Conservation (phyloP, 2,113 vertebrate species). For the Procavia capensis region DNA sequence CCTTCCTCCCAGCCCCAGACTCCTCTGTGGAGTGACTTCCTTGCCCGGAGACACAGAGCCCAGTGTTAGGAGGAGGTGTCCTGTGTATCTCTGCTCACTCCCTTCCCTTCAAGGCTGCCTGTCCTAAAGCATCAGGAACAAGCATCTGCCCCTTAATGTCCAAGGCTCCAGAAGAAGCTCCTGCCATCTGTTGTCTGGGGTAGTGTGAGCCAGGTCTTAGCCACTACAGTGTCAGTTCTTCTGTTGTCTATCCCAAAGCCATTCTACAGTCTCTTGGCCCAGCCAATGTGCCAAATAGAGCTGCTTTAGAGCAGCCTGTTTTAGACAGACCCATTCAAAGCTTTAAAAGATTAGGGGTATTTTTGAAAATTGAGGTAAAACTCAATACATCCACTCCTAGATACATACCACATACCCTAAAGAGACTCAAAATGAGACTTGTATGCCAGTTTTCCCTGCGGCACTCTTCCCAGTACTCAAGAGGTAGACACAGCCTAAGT, state of each 20-base stretch:
- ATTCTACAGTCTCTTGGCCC: background rate
- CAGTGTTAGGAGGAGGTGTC: background rate
- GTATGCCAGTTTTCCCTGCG: background rate
- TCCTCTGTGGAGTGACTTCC: background rate
- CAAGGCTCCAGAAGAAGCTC: background rate
- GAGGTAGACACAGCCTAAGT: background rate
- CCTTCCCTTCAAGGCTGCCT: background rate
- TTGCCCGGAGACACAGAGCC: background rate
- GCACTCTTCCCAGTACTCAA: background rate
- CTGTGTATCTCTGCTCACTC: fast-evolving
- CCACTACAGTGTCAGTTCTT: background rate
- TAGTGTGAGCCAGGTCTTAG: background rate
- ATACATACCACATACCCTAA: background rate
- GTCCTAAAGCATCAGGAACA: background rate
- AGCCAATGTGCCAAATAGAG: background rate
- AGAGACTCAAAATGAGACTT: background rate
- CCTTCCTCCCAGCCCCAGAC: background rate
- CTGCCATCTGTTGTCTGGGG: background rate
- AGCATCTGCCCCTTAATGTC: background rate
- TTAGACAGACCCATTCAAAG: background rate
- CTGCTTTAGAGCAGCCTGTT: background rate
- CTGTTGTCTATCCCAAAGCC: background rate
- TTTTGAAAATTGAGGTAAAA: background rate
- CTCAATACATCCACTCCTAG: background rate
- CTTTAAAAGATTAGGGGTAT: background rate